Conservation (phyloP, 2,888 invertebrate species). For the Caenorhabditis sulstoni region DNA sequence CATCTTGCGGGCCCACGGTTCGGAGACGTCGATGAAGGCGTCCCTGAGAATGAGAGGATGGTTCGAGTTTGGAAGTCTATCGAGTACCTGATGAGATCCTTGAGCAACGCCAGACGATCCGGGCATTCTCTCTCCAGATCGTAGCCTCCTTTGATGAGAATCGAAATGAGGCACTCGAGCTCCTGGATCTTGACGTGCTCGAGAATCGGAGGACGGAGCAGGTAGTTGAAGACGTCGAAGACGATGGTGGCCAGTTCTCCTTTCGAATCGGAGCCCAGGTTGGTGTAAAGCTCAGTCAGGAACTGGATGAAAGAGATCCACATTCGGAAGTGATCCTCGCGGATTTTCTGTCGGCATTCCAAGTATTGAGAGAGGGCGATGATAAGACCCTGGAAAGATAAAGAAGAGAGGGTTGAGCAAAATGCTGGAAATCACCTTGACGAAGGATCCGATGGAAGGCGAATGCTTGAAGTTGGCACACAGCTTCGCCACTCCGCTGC, state of each 20-base stretch:
- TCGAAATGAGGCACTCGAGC: conserved; percentile 77
- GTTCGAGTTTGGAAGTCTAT: neutral
- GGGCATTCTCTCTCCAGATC: conserved; percentile 80
- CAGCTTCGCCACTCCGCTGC: conserved; percentile 72
- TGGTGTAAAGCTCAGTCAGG: conserved; percentile 77
- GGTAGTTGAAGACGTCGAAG: conserved; percentile 77
- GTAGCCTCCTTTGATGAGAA: conserved; percentile 77
- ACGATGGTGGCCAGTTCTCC: conserved; percentile 78
- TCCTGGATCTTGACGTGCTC: conserved; percentile 80
- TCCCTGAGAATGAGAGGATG: conserved; percentile 59
- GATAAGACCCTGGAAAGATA: conserved; percentile 65
- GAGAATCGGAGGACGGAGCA: conserved; percentile 75
- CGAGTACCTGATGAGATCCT: conserved; percentile 71
- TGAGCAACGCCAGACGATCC: conserved; percentile 75
- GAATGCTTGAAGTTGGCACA: conserved; percentile 72
- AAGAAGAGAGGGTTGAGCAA: neutral
- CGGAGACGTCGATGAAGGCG: conserved; percentile 77
- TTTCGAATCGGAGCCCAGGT: conserved; percentile 73
- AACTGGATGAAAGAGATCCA: conserved; percentile 79
- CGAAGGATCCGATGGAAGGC: conserved; percentile 70
- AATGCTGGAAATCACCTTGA: conserved; percentile 50
- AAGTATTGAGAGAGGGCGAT: conserved; percentile 73
- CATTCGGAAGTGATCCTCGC: conserved; percentile 75
- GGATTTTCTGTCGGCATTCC: conserved; percentile 76
- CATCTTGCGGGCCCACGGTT: conserved; percentile 81